Base-by-base conservation (phyloP, 2,113 vertebrate genomes). In the Heterotilapia buettikoferi region DNA sequence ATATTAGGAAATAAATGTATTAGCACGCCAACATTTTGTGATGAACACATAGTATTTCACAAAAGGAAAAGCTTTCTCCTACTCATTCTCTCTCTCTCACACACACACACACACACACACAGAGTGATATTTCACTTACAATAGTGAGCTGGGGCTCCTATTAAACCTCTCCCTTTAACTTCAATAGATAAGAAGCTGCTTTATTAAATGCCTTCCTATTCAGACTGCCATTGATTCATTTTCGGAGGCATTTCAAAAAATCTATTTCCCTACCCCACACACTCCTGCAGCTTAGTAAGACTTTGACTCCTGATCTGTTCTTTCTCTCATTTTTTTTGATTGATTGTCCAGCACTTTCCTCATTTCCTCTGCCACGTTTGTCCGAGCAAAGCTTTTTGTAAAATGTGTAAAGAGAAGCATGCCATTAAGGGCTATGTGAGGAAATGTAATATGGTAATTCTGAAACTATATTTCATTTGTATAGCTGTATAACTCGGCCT, bases 161-260 rank as follows among this genome's bases (percentile, higher is more conserved):
- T 90, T 91, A 93, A 90, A 86, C 43, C 83, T 86, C 85, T 83
- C 86, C 53, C 93, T 80, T 91, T 90, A 90, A 91, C 87, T 85
- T 83, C 66, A 84, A 14, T 61, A 84, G 91, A 93, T 93, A 92
- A 94, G 85, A 88, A 82, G 82, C 86, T 38, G 50, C 89, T 91
- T 93, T 92, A 92, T 93, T 92, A 91, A 93, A 95, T 91, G 87
- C 89, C 85, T 87, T 85, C 91, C 57, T 89, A 84, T 93, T 91
- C 84, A 90, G 91, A 80, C 85, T 81, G 66, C 90, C 85, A 92
- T 92, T 91, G 91, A 94, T 95, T 94, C 82, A 88, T 93, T 89
- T 91, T 83, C 63, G 47, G 66, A 91, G 81, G 80, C 78, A 82
- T 88, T 94, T 91, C 19, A 89, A 89, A 92, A 89, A 89, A 91